Evolutionary conservation across 2,113 vertebrate species (phyloP).

Genomic region (Perca schrenkii): DNA sequence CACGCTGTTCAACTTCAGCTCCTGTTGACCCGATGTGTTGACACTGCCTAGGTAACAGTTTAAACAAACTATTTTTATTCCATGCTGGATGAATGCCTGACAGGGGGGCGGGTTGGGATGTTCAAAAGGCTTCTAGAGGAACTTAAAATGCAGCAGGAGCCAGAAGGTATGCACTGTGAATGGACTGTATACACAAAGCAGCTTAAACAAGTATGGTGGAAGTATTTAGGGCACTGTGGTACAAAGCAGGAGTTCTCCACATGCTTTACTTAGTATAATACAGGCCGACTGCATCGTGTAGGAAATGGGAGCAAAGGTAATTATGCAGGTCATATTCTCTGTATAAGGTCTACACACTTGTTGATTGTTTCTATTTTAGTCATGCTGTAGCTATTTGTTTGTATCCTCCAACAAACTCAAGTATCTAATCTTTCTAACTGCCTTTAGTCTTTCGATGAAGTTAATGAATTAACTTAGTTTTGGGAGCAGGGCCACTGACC

Average conservation of each 20-base stretch:
- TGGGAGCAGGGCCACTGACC: no score
- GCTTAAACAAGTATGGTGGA: conserved; percentile 43
- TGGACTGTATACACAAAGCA: conserved; percentile 54
- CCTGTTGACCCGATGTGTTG: conserved; percentile 81
- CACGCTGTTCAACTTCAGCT: conserved; percentile 71
- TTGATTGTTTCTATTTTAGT: neutral
- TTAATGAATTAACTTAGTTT: no score
- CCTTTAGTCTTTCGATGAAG: neutral
- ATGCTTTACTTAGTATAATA: neutral
- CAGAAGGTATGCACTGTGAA: conserved; percentile 56
- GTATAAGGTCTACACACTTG: neutral
- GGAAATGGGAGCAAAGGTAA: neutral
- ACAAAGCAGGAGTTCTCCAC: conserved; percentile 21
- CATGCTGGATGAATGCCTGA: conserved; percentile 53
- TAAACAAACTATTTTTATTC: conserved; percentile 80
- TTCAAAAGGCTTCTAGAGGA: conserved; percentile 58
- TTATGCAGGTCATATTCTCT: neutral
- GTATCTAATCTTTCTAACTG: neutral
- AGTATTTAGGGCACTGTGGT: conserved; percentile 61
- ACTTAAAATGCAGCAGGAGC: conserved; percentile 63
- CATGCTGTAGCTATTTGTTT: neutral
- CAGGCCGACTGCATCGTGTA: neutral
- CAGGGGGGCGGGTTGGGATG: conserved; percentile 49
- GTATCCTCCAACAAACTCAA: neutral
- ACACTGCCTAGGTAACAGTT: conserved; percentile 81